Conservation (phyloP, 2,797 vertebrate genomes). For the Anabacerthia variegaticeps region DNA sequence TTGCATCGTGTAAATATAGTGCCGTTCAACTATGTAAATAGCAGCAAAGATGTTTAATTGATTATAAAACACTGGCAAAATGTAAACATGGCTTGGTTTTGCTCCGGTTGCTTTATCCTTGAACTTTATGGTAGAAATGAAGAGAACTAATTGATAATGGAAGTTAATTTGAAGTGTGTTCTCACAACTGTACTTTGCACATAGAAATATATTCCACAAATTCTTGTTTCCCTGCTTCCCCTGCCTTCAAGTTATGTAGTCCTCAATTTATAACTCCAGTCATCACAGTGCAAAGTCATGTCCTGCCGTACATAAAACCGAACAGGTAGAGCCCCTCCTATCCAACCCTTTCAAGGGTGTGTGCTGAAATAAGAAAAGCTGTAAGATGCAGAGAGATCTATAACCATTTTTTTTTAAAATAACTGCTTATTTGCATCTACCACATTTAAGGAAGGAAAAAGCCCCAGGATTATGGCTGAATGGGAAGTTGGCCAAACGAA, state of each 20-base stretch:
- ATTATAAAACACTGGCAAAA: conserved; percentile 75
- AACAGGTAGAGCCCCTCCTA: background rate
- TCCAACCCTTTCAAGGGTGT: accelerated
- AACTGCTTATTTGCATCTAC: background rate
- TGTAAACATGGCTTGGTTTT: conserved; percentile 67
- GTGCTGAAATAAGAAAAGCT: background rate
- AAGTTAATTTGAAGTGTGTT: conserved; percentile 23
- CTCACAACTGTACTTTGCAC: background rate
- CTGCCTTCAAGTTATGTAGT: background rate
- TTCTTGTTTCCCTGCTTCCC: background rate
- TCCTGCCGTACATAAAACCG: background rate
- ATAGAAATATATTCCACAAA: conserved; percentile 32
- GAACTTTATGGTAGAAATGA: conserved; percentile 42
- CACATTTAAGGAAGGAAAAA: background rate
- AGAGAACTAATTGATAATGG: conserved; percentile 53
- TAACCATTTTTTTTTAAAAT: background rate
- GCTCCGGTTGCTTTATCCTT: conserved; percentile 37
- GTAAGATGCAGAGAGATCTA: background rate
- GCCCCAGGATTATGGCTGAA: background rate
- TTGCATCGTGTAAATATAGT: conserved; percentile 70
- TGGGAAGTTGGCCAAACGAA: background rate
- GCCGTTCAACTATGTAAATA: conserved; percentile 78
- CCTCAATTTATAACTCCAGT: background rate
- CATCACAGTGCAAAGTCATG: background rate
- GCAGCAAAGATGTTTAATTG: conserved; percentile 77